These are phyloP conservation scores for Chelon auratus DNA, from an alignment of 2,797 vertebrate genomes.

Conservation along the genomic window DNA sequence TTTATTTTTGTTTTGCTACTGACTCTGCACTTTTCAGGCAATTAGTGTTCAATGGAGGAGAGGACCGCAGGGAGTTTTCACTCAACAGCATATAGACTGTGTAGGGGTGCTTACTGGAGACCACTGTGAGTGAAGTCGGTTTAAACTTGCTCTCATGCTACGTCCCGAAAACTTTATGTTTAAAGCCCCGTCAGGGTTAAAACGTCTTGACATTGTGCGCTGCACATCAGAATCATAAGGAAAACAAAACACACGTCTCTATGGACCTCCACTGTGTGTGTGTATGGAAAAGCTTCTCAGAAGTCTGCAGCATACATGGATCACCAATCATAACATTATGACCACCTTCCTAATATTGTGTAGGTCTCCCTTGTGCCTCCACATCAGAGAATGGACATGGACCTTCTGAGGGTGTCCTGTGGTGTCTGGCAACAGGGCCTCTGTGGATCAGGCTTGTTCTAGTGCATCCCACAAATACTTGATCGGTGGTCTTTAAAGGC, in stretches of 20 bases:
- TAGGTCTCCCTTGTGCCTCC: no score
- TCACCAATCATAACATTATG: no score
- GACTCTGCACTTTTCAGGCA: slow-evolving; percentile 63
- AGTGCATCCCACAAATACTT: no score
- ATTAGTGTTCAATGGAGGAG: slow-evolving; percentile 60
- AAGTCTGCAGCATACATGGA: no score
- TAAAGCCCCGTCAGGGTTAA: background rate
- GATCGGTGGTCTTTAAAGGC: no score
- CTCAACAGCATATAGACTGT: slow-evolving; percentile 27
- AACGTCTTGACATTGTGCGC: background rate
- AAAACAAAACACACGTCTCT: background rate
- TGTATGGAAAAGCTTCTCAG: no score
- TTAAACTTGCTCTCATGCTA: slow-evolving; percentile 21
- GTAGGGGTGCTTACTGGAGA: slow-evolving; percentile 23
- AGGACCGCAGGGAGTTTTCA: slow-evolving; percentile 46
- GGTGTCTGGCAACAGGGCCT: no score
- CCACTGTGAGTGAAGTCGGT: slow-evolving; percentile 19
- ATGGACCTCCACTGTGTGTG: background rate
- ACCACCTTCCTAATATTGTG: no score
- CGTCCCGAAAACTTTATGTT: background rate
- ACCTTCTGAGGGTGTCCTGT: no score
- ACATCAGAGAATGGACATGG: no score
- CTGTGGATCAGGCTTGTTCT: no score
- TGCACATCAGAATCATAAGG: background rate
- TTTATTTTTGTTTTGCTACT: slow-evolving; percentile 66